Conservation (phyloP, 1,140 invertebrate genomes). For the Anthonomus grandis region DNA sequence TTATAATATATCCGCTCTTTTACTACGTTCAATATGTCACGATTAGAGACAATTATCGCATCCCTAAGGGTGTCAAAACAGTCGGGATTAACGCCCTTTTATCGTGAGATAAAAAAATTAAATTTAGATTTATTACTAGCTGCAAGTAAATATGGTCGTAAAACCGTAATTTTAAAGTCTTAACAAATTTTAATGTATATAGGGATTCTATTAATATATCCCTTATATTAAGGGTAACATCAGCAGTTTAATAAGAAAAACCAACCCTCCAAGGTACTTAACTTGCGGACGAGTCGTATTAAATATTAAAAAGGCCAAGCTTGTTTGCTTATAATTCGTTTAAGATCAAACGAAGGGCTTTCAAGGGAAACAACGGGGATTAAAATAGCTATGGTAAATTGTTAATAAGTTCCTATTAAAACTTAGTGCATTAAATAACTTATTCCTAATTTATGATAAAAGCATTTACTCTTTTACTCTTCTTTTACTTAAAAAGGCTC, state of each 20-base stretch:
- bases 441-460: not conserved
- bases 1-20: too few relatives aligned
- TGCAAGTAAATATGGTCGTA: not conserved
- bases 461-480: too few relatives aligned
- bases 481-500: too few relatives aligned
- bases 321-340: conserved; percentile 26
- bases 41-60: too few relatives aligned
- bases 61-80: not conserved
- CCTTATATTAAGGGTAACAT: too few relatives aligned
- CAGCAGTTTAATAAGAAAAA: conserved; percentile 19
- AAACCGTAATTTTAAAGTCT: not conserved
- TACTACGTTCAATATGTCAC: too few relatives aligned
- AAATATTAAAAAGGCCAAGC: conserved; percentile 19
- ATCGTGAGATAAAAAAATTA: not conserved
- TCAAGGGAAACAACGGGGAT: conserved; percentile 6
- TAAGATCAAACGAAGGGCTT: conserved; percentile 21
- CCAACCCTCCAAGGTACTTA: conserved; percentile 13
- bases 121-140: not conserved
- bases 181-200: conserved; percentile 8
- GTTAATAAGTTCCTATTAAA: not conserved
- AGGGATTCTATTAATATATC: too few relatives aligned
- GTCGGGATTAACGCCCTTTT: not conserved
- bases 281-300: conserved; percentile 16
- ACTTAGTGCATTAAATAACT: not conserved
- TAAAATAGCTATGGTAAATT: conserved; percentile 1